These are phyloP conservation scores for Pardalotus punctatus DNA, from an alignment of 2,113 vertebrate genomes.

Conservation along the genomic window DNA sequence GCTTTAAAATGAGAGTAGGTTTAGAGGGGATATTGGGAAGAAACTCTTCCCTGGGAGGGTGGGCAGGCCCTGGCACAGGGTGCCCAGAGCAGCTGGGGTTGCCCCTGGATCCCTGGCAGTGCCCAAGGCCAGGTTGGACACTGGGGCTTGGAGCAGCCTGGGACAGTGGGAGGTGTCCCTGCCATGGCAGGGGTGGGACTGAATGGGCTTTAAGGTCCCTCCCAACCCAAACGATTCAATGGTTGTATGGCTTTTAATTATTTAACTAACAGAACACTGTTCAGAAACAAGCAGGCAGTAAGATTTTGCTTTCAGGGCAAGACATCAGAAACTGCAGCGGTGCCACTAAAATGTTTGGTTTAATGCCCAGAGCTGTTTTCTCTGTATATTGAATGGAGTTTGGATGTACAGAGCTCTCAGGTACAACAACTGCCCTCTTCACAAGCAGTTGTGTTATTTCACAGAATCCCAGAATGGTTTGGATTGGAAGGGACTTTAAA, in stretches of 20 bases:
- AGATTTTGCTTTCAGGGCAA: background rate
- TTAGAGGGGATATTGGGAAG: accelerated
- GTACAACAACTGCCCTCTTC: background rate
- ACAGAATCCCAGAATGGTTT: background rate
- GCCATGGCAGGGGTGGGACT: accelerated
- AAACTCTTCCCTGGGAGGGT: background rate
- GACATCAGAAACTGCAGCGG: background rate
- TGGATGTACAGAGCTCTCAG: background rate
- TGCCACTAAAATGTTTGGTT: background rate
- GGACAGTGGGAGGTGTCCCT: background rate
- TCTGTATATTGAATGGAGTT: background rate
- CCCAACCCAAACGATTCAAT: background rate
- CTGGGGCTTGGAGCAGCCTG: background rate
- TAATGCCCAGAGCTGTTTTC: background rate
- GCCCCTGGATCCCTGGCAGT: background rate
- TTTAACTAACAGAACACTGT: background rate
- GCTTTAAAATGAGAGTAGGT: background rate
- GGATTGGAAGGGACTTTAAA: background rate
- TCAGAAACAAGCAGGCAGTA: background rate
- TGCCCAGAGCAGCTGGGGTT: background rate
- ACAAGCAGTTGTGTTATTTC: background rate
- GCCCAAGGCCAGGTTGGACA: background rate
- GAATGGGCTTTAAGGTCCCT: background rate
- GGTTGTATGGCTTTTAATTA: background rate
- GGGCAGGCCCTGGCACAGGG: background rate